A percentile compares a stretch with the other conserved stretches of the same genome.
phyloP scores from a whole-genome alignment of 2,888 invertebrate genomes.

The Schizotus pectinicornis region DNA sequence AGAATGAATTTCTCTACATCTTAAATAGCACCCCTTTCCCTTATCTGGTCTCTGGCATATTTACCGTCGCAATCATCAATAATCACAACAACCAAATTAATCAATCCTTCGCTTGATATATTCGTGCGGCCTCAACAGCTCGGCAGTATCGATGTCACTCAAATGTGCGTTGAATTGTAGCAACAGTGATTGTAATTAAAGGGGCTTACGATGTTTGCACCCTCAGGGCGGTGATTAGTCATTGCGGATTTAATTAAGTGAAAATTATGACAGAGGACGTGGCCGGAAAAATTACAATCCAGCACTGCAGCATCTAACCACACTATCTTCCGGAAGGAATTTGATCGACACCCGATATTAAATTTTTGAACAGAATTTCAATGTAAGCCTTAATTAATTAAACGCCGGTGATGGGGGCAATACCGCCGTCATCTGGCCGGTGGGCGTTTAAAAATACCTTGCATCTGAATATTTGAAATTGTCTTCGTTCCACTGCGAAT shows the following conservation, averaged over 20 bases:
- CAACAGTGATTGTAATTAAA: conserved; percentile 20
- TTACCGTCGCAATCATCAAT: neutral
- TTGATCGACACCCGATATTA: conserved; percentile 6
- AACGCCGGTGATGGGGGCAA: too few relatives aligned
- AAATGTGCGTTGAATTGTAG: conserved; percentile 17
- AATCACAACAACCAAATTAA: neutral
- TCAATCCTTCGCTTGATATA: conserved; percentile 13
- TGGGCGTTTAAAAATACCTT: too few relatives aligned
- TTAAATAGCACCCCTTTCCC: too few relatives aligned
- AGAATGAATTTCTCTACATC: too few relatives aligned
- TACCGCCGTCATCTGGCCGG: too few relatives aligned
- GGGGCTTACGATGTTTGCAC: conserved; percentile 19
- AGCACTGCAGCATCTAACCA: neutral
- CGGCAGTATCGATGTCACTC: conserved; percentile 10
- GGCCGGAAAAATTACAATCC: conserved; percentile 5
- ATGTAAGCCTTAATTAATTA: too few relatives aligned
- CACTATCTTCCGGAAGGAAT: neutral
- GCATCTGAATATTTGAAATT: too few relatives aligned
- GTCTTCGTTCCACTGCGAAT: too few relatives aligned
- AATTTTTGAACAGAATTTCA: conserved; percentile 6
- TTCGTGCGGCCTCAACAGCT: neutral
- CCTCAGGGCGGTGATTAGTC: conserved; percentile 21
- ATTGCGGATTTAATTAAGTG: conserved; percentile 28
- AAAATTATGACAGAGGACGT: conserved; percentile 20
- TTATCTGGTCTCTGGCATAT: too few relatives aligned